Evolutionary conservation across 2,797 vertebrate species (phyloP).

Genomic region (Myotis vivesi): DNA sequence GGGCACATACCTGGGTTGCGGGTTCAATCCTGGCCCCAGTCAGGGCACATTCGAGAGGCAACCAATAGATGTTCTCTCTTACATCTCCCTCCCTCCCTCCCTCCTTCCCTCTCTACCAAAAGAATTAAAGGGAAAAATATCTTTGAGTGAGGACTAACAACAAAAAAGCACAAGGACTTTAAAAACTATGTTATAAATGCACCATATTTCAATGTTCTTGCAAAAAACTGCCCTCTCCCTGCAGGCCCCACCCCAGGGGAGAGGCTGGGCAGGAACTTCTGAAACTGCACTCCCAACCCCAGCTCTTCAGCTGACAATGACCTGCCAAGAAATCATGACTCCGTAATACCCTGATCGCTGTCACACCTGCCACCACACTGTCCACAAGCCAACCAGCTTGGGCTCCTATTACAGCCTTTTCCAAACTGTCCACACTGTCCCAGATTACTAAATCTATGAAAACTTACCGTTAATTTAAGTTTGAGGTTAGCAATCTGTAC

Average conservation of each 20-base stretch:
- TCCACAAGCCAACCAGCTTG: no score
- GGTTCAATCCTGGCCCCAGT: no score
- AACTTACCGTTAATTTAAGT: neutral
- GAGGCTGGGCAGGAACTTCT: neutral
- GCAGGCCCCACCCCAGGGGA: neutral
- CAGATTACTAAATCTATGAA: rapidly evolving
- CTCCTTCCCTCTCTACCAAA: neutral
- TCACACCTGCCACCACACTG: neutral
- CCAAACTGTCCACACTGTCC: neutral
- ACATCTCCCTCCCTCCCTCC: neutral
- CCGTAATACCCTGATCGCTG: neutral
- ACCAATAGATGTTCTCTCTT: neutral
- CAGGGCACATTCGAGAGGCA: no score
- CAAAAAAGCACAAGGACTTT: no score
- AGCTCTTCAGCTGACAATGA: neutral
- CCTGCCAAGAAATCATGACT: neutral
- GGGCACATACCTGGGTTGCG: no score
- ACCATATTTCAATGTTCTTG: no score
- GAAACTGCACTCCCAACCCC: neutral
- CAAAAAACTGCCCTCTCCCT: neutral
- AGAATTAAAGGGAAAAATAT: no score
- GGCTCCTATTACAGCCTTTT: neutral
- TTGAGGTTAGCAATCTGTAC: neutral
- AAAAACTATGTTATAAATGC: neutral
- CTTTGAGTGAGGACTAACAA: no score